phyloP scores from a whole-genome alignment of 2,888 invertebrate species.

The Byasa hedistus region DNA sequence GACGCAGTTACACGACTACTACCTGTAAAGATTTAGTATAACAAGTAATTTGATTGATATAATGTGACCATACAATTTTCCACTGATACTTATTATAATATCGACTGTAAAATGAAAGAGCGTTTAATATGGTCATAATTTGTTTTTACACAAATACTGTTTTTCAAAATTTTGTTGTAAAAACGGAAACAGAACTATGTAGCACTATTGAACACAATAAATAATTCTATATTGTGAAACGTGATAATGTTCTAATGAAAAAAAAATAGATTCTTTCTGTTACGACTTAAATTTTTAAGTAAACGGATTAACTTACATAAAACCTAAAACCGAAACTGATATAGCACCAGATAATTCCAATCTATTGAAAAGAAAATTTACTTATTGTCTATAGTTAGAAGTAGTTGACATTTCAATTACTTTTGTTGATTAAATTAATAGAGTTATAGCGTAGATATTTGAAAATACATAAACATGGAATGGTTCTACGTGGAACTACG shows the following conservation, averaged over 20 bases:
- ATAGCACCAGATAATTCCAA: no score
- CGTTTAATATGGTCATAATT: neutral
- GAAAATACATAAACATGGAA: slow-evolving; percentile 11
- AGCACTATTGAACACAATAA: neutral
- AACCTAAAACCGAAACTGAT: no score
- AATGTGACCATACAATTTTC: neutral
- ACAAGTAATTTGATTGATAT: slow-evolving; percentile 7
- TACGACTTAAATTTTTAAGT: no score
- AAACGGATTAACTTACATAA: no score
- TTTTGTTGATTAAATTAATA: neutral
- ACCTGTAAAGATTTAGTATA: slow-evolving; percentile 14
- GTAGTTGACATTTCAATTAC: neutral
- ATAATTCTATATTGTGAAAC: no score
- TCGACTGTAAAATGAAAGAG: neutral
- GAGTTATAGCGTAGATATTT: neutral
- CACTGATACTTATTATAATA: neutral
- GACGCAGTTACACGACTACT: slow-evolving; percentile 7
- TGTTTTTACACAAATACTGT: neutral
- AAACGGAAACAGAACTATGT: neutral
- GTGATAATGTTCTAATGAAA: no score
- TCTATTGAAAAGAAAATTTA: no score
- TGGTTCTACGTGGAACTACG: slow-evolving; percentile 12
- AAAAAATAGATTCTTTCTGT: no score
- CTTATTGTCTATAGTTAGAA: neutral
- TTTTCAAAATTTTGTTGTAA: neutral